Evolutionary conservation across 1,140 invertebrate genomes (phyloP), one percentile per base, ranked within the genome.

Genomic region (Drosophila willistoni): DNA sequence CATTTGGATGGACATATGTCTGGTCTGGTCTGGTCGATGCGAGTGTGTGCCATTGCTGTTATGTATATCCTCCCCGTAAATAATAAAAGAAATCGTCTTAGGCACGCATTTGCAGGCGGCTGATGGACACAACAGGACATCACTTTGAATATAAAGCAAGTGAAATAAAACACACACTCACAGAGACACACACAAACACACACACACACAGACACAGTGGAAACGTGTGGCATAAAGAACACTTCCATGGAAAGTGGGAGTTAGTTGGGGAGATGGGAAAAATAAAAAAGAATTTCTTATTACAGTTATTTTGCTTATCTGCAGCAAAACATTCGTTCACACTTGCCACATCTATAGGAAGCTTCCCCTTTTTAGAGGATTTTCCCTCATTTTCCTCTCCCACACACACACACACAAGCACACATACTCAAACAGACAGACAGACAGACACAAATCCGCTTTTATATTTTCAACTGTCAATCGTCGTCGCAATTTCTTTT

Each of bases 231-330:
- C 83, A 86, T 86, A 86, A 86, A 86, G 87, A 86, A 87, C 83
- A 83, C 82, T 87, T 81, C 47, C 36, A 39, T 0, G 4, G 36
- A 68, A 44, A 59, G 39, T 12, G 25, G 12, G 29, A 39, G 64
- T 19, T 13, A 3, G 12, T 10, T 39, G 9, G 29, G n/a, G 42
- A 34, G 33, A 12, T 7, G 25, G 73, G 22, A 62, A 66, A 83
- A 83, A 86, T 87, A 86, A 86, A 86, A 86, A 83, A 86, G 83
- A 86, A 87, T 86, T 86, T 86, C 83, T 86, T 86, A 86, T 86
- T 87, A 86, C 83, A 83, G 72, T 83, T 86, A 86, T 86, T 86
- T 86, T 86, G 83, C 83, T 86, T 86, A 86, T 86, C 83, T 86
- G 83, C 84, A 87, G 83, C 83, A 86, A 86, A 86, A 86, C 83